Evolutionary conservation across 2,888 invertebrate species (phyloP).

Genomic region (Drosophila neoperkinsi): DNA sequence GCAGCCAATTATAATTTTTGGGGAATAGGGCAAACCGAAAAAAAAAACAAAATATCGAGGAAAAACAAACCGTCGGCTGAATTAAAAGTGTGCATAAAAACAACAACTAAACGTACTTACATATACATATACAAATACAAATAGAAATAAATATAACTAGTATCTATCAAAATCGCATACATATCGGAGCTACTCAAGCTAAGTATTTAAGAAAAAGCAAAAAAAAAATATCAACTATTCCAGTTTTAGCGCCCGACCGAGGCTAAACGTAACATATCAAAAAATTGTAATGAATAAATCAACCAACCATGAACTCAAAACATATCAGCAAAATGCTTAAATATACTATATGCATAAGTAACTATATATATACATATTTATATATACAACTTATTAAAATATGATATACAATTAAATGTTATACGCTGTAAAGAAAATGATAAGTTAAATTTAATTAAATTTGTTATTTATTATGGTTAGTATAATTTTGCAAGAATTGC

Average conservation of each 20-base stretch:
- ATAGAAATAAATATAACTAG: conserved; percentile 1
- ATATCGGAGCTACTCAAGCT: conserved; percentile 31
- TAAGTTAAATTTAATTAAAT: conserved; percentile 18
- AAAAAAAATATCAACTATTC: conserved; percentile 24
- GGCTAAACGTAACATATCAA: conserved; percentile 61
- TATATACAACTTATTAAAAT: conserved; percentile 21
- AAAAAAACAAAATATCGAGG: conserved; percentile 4
- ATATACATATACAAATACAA: conserved; percentile 15
- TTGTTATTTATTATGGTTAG: conserved; percentile 19
- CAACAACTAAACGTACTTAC: conserved; percentile 28
- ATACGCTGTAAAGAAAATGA: conserved; percentile 3
- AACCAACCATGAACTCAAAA: conserved; percentile 83
- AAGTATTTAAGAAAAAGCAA: conserved; percentile 9
- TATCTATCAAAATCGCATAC: conserved; percentile 25
- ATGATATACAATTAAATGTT: conserved; percentile 26
- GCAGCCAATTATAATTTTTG: conserved; percentile 9
- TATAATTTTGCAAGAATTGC: conserved; percentile 40
- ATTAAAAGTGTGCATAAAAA: conserved; percentile 77
- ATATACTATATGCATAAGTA: conserved; percentile 31
- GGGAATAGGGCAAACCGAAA: conserved; percentile 27
- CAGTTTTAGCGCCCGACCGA: conserved; percentile 53
- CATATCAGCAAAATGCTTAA: conserved; percentile 76
- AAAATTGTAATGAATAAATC: conserved; percentile 25
- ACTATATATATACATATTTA: conserved; percentile 15
- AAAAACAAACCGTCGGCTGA: conserved; percentile 66